Evolutionary conservation across 2,888 invertebrate species (phyloP).

Genomic region (Apeira syringaria): DNA sequence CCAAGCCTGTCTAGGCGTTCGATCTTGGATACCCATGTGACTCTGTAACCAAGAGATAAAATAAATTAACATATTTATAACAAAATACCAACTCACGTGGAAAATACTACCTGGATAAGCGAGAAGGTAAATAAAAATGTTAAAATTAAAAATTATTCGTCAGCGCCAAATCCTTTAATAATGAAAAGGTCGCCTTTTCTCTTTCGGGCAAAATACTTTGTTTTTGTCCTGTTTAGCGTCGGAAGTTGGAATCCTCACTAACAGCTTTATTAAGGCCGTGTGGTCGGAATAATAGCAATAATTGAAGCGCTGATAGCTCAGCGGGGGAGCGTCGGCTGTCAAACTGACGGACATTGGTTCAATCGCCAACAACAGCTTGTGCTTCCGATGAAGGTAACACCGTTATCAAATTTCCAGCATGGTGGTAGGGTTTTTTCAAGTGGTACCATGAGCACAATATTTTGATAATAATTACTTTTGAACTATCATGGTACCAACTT

Average conservation of each 20-base stretch:
- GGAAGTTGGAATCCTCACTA: background rate
- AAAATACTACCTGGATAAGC: conserved; percentile 6
- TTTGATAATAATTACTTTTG: no score
- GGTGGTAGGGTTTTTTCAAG: no score
- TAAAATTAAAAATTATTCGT: conserved; percentile 11
- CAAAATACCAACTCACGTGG: conserved; percentile 19
- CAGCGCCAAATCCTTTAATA: conserved; percentile 9
- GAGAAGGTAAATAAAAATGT: conserved; percentile 5
- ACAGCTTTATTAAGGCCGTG: no score
- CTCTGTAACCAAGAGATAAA: conserved; percentile 46
- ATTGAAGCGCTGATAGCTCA: no score
- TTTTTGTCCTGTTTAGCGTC: background rate
- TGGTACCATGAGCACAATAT: no score
- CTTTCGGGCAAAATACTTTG: background rate
- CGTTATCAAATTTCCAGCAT: no score
- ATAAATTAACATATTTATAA: conserved; percentile 23
- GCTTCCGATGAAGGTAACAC: no score
- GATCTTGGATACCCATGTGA: conserved; percentile 36
- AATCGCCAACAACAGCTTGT: no score
- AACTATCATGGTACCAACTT: no score
- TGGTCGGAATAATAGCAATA: no score
- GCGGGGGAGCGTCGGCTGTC: no score
- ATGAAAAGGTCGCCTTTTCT: conserved; percentile 8
- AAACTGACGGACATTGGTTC: no score
- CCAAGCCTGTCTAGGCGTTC: conserved; percentile 15